These are phyloP conservation scores for Notodonta ziczac DNA, from an alignment of 2,888 invertebrate species.

Conservation along the genomic window DNA sequence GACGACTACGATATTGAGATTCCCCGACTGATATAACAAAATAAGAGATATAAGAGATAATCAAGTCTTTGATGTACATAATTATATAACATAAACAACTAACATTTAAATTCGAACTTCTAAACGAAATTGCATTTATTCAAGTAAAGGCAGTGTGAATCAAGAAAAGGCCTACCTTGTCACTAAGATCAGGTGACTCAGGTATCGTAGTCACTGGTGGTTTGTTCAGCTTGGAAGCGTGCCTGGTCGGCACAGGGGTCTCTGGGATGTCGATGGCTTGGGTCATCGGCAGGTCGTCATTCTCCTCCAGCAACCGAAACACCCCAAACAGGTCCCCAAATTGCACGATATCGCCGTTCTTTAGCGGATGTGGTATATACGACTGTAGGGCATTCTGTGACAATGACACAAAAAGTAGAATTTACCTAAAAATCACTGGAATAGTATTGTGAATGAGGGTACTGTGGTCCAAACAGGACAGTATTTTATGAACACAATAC, in stretches of 20 bases:
- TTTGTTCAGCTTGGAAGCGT: slow-evolving; percentile 50
- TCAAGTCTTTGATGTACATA: too few species aligned
- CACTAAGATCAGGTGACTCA: slow-evolving; percentile 77
- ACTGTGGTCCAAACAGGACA: too few species aligned
- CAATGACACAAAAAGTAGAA: background rate
- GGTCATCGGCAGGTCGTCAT: slow-evolving; percentile 69
- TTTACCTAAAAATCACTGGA: too few species aligned
- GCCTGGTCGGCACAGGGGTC: slow-evolving; percentile 55
- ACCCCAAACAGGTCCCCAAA: slow-evolving; percentile 75
- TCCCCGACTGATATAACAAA: background rate
- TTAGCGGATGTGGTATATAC: slow-evolving; percentile 67
- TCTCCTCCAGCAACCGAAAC: slow-evolving; percentile 66
- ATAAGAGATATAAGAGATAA: background rate
- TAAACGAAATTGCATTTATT: too few species aligned
- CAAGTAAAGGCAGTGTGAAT: too few species aligned
- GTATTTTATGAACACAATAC: too few species aligned
- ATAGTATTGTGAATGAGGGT: too few species aligned
- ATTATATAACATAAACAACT: too few species aligned
- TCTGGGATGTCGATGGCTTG: slow-evolving; percentile 72
- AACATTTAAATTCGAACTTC: too few species aligned
- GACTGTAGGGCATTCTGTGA: slow-evolving; percentile 62
- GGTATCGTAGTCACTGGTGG: slow-evolving; percentile 58
- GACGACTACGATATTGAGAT: background rate
- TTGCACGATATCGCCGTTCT: slow-evolving; percentile 71
- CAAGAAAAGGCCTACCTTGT: slow-evolving; percentile 49